Percentiles rank a stretch among this genome's conserved stretches.
These are phyloP conservation scores for Apamea monoglypha DNA, from an alignment of 2,888 invertebrate genomes.

Conservation along the genomic window DNA sequence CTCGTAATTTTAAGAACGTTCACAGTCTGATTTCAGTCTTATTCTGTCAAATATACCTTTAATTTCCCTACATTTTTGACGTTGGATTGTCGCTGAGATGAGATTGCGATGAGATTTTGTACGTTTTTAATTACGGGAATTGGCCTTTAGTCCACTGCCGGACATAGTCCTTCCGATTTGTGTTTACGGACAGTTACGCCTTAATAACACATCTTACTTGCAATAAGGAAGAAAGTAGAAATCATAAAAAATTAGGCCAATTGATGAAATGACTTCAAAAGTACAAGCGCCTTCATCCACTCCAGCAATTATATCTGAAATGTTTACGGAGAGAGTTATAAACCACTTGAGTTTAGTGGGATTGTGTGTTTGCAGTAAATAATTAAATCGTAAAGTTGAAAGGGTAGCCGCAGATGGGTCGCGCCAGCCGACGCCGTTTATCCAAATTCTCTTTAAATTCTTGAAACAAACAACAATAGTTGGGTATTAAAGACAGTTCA, in stretches of 20 bases:
- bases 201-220: not conserved
- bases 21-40: not conserved
- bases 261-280: conserved; percentile 28
- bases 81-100: not conserved
- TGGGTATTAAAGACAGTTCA: conserved; percentile 1
- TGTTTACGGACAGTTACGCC: too few species aligned
- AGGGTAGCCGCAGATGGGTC: conserved; percentile 58
- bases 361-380: conserved; percentile 65
- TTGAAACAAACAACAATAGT: conserved; percentile 45
- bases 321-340: conserved; percentile 60
- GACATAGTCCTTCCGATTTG: not conserved
- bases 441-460: conserved; percentile 51
- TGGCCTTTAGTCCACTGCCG: not conserved
- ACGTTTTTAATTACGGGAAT: not conserved
- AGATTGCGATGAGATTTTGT: not conserved
- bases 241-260: not conserved
- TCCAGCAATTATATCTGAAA: conserved; percentile 53
- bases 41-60: not conserved
- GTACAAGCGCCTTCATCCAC: conserved; percentile 28
- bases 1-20: not conserved
- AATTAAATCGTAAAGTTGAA: conserved; percentile 65
- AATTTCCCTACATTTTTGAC: not conserved
- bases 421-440: conserved; percentile 41
- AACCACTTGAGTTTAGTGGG: conserved; percentile 60
- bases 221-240: not conserved